Conservation (phyloP, 2,113 vertebrate genomes). For the Microtus oregoni region DNA sequence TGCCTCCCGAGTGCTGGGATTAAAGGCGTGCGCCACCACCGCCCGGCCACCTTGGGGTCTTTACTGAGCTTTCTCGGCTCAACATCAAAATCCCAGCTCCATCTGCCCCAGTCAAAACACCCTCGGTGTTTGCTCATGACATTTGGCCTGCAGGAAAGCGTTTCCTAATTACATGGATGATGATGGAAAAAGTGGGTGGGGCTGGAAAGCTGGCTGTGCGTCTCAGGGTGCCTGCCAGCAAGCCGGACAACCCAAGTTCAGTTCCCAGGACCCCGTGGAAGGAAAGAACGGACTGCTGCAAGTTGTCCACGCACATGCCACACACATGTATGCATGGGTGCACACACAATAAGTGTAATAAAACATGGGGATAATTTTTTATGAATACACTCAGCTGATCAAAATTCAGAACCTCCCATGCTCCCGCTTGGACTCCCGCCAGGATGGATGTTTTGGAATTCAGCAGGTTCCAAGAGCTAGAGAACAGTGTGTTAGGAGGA, state of each 20-base stretch:
- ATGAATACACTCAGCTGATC: neutral
- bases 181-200: neutral
- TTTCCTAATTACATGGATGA: neutral
- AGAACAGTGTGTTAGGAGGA: neutral
- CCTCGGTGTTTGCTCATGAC: rapidly evolving
- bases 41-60: neutral
- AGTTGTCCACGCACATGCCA: neutral
- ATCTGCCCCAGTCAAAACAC: neutral
- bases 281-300: neutral
- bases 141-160: neutral
- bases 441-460: neutral
- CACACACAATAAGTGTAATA: too few species aligned
- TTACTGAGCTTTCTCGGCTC: neutral
- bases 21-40: too few species aligned
- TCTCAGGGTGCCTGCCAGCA: neutral
- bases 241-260: neutral
- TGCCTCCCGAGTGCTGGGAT: too few species aligned
- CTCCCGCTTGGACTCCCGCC: neutral
- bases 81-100: neutral
- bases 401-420: neutral
- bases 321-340: neutral
- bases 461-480: neutral
- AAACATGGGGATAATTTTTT: neutral
- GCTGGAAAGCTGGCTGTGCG: neutral
- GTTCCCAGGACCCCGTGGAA: neutral